phyloP scores from a whole-genome alignment of 2,113 vertebrate genomes.

The Hypanus sabinus region DNA sequence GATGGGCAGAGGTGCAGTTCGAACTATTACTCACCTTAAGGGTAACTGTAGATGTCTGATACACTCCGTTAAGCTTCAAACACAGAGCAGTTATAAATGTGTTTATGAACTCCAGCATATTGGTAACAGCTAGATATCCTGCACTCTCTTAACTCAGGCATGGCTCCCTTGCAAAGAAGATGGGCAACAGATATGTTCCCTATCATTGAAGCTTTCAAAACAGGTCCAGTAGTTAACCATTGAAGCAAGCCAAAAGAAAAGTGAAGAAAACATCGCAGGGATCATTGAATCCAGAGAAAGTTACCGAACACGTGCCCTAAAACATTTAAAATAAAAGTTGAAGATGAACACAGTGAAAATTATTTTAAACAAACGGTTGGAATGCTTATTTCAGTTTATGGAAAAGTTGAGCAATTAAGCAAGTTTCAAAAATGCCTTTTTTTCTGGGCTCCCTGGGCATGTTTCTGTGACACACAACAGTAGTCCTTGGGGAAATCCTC shows the following conservation, averaged over 20 bases:
- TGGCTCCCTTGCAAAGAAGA: too few relatives aligned
- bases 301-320: neutral
- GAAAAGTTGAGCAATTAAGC: conserved; percentile 8
- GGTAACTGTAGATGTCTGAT: neutral
- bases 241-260: neutral
- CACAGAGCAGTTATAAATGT: neutral
- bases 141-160: too few relatives aligned
- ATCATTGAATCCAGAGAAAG: neutral
- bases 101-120: neutral
- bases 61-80: neutral
- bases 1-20: neutral
- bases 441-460: neutral
- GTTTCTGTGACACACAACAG: neutral
- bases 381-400: neutral
- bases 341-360: neutral
- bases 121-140: neutral
- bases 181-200: neutral
- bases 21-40: neutral
- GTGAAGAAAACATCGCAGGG: neutral
- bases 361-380: neutral
- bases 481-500: neutral
- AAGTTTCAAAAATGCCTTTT: neutral
- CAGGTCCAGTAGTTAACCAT: neutral
- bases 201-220: neutral
- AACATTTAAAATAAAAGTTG: neutral